Conservation (phyloP, 2,797 vertebrate genomes). For the Danionella dracula region DNA sequence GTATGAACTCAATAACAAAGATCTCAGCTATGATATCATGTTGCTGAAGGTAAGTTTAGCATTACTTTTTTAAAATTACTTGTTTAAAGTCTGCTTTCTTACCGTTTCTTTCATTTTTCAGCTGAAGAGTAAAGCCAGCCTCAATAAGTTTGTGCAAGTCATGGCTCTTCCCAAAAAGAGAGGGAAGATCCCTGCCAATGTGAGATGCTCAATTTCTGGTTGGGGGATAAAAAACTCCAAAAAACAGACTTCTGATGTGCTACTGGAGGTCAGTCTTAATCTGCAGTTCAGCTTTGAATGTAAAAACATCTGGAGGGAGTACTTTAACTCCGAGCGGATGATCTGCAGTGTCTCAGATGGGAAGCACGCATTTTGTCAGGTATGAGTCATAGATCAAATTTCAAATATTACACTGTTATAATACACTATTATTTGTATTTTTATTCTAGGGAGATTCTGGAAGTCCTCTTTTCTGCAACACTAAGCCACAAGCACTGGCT, state of each 20-base stretch:
- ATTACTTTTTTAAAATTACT: background rate
- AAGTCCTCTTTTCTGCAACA: constrained; percentile 63
- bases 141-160: constrained; percentile 48
- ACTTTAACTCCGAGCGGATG: constrained; percentile 45
- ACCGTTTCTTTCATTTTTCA: constrained; percentile 27
- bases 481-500: constrained; percentile 46
- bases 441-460: constrained; percentile 67
- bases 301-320: fast-evolving
- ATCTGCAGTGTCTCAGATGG: constrained; percentile 55
- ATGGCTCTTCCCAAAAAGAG: constrained; percentile 47
- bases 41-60: constrained; percentile 57
- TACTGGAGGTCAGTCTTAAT: constrained; percentile 51
- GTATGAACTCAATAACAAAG: background rate
- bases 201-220: constrained; percentile 55
- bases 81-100: background rate
- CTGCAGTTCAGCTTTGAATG: constrained; percentile 35
- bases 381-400: constrained; percentile 11
- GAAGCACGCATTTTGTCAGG: constrained; percentile 56
- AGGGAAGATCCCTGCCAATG: background rate
- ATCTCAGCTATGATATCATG: constrained; percentile 53
- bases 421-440: background rate
- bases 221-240: constrained; percentile 50
- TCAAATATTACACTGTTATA: background rate
- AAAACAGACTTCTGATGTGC: background rate
- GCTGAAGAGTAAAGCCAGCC: constrained; percentile 50